Percentiles rank a stretch among this genome's conserved stretches.
These are phyloP conservation scores for Pelobates fuscus DNA, from an alignment of 2,113 vertebrate species.

Conservation along the genomic window DNA sequence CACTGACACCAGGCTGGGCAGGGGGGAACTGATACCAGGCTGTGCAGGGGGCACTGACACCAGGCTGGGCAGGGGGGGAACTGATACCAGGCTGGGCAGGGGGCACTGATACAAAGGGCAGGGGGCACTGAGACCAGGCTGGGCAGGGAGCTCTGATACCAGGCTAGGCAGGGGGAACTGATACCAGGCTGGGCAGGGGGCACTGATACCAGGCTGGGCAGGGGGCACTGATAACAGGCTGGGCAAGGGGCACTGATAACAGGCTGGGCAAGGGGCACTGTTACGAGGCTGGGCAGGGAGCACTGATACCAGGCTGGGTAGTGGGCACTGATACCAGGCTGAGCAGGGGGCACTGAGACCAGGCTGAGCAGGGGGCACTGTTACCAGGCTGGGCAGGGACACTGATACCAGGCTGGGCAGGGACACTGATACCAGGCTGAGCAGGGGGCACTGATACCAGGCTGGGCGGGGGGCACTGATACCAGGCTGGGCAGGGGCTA, in stretches of 20 bases:
- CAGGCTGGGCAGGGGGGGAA: neutral
- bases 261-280: neutral
- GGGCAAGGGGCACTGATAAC: no score
- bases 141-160: neutral
- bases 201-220: neutral
- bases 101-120: no score
- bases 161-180: neutral
- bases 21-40: neutral
- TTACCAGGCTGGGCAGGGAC: no score
- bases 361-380: neutral
- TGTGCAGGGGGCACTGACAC: neutral
- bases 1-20: neutral
- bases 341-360: slow-evolving; percentile 28
- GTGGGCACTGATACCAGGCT: neutral
- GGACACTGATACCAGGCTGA: neutral
- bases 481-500: neutral
- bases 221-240: neutral
- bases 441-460: neutral
- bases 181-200: neutral
- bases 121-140: no score
- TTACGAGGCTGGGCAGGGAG: slow-evolving; percentile 2
- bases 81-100: no score
- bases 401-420: no score
- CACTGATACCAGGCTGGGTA: neutral
- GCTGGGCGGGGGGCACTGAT: neutral